Base-by-base conservation (phyloP, 2,797 vertebrate genomes). In the Cottoperca gobio region DNA sequence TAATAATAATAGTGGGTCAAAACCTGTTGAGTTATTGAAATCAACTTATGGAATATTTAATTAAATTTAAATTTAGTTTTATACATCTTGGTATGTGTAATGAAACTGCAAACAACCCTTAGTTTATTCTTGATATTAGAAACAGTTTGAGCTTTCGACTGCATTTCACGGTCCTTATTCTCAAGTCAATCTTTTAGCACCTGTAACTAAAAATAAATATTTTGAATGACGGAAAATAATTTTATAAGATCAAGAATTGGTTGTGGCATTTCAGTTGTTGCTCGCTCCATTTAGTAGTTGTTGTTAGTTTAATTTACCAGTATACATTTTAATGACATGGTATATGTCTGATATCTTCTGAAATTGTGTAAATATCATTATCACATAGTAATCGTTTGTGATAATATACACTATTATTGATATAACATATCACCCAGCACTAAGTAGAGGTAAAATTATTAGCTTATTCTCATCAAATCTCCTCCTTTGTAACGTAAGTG, bases 391-490 rank as follows among this genome's bases (percentile, higher is more conserved):
- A 33, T 39, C 80, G 24, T 37, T 50, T 43, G 16, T 46, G 28
- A 43, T 45, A 12, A 21, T 49, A 50, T 54, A 35, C n/a, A n/a
- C n/a, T n/a, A n/a, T n/a, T n/a, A n/a, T 69, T 70, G 19, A n/a
- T 43, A 3, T 28, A n/a, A 63, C 6, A n/a, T 17, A 68, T 70
- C n/a, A 21, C 61, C 70, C 73, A 73, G 65, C 49, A 70, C 79
- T 64, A 57, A 35, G 46, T 13, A 28, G 62, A 86, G 58, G 59
- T 84, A 49, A 82, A 79, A 62, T 8, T 4, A 42, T 73, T 9
- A 68, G 10, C 69, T 75, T 45, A 54, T 74, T 10, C 8, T 67
- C 33, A 26, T 76, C 31, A 50, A 35, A 0, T 72, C 45, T 37
- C 50, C 21, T 24, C 50, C 58, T 64, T 6, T 53, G 48, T 74